These are phyloP conservation scores for Shargacucullia verbasci DNA, from an alignment of 2,888 invertebrate species.

Conservation along the genomic window DNA sequence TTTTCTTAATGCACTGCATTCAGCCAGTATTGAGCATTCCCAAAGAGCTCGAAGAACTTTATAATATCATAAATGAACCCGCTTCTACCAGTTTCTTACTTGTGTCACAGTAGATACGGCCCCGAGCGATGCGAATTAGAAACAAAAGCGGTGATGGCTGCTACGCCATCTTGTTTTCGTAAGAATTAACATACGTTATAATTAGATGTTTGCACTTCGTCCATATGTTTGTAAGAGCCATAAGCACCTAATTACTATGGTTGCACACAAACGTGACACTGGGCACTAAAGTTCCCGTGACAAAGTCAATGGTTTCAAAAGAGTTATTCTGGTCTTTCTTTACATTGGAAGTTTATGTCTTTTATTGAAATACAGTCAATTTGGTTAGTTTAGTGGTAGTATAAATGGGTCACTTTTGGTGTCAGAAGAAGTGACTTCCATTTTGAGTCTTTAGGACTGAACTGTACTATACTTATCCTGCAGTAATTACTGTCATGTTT, in stretches of 20 bases:
- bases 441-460: too few relatives aligned
- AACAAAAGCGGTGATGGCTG: constrained; percentile 34
- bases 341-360: too few relatives aligned
- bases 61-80: too few relatives aligned
- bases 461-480: too few relatives aligned
- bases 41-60: too few relatives aligned
- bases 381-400: too few relatives aligned
- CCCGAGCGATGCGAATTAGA: constrained; percentile 37
- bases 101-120: constrained; percentile 24
- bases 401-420: too few relatives aligned
- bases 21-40: neutral
- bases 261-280: constrained; percentile 31
- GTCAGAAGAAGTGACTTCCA: too few relatives aligned
- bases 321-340: neutral
- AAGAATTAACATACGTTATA: constrained; percentile 22
- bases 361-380: too few relatives aligned
- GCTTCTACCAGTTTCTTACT: constrained; percentile 5
- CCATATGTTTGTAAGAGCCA: constrained; percentile 22
- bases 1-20: neutral
- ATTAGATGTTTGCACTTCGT: constrained; percentile 27
- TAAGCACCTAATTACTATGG: constrained; percentile 32
- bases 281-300: constrained; percentile 14
- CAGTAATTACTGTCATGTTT: too few relatives aligned
- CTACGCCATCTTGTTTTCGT: constrained; percentile 26
- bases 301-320: constrained; percentile 6